Evolutionary conservation across 2,113 vertebrate genomes (phyloP).

Genomic region (Pseudonaja textilis): DNA sequence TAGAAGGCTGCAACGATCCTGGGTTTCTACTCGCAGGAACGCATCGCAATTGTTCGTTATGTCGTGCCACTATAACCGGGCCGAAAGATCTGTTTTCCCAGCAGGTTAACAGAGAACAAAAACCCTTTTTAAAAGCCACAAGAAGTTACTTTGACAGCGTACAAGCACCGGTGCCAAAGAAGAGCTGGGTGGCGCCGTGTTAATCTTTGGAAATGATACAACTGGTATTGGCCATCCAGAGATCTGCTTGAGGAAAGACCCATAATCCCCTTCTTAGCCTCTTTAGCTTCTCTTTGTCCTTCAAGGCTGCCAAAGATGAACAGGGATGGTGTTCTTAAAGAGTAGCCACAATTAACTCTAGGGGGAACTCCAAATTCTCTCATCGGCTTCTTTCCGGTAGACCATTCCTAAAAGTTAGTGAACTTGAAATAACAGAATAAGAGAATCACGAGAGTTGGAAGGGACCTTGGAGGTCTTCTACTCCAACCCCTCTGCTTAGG

Average conservation of each 20-base stretch:
- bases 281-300: background rate
- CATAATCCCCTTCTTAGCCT: background rate
- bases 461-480: no score
- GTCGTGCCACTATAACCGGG: background rate
- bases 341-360: background rate
- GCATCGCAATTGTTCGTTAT: background rate
- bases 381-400: background rate
- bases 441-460: no score
- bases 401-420: background rate
- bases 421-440: background rate
- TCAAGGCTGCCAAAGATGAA: background rate
- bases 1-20: background rate
- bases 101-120: background rate
- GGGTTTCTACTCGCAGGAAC: background rate
- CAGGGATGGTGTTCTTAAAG: background rate
- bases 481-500: no score
- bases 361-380: background rate
- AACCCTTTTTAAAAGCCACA: background rate
- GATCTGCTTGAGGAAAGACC: background rate
- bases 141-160: no score
- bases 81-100: background rate
- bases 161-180: background rate
- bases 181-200: background rate
- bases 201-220: background rate
- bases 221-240: background rate